Evolutionary conservation across 1,140 invertebrate species (phyloP).

Genomic region (Oppia nitens): DNA sequence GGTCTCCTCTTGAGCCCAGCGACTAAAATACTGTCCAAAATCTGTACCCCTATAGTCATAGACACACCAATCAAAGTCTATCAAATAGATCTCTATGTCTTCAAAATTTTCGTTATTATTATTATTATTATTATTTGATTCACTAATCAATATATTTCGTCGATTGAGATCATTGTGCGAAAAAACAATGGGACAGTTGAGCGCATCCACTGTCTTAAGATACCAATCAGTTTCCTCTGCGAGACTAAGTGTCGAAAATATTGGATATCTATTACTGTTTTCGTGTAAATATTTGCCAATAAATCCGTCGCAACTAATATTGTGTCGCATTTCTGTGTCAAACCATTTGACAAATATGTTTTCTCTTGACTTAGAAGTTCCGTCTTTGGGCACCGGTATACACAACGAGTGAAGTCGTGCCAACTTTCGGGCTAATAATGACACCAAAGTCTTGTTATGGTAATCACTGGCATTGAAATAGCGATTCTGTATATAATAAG

Average conservation of each 20-base stretch:
- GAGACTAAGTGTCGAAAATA: too few relatives aligned
- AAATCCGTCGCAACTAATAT: too few relatives aligned
- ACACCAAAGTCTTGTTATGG: not conserved
- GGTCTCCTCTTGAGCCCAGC: conserved; percentile 2
- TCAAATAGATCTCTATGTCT: conserved; percentile 32
- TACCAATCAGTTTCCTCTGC: too few relatives aligned
- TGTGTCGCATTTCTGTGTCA: too few relatives aligned
- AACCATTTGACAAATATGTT: too few relatives aligned
- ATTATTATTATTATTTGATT: not conserved
- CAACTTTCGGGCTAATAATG: not conserved
- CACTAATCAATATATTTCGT: not conserved
- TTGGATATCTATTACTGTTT: too few relatives aligned
- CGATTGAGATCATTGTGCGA: conserved; percentile 7
- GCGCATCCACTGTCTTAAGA: too few relatives aligned
- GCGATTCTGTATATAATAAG: not conserved
- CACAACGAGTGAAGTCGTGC: conserved; percentile 2
- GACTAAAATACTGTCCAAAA: conserved; percentile 35
- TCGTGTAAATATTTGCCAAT: too few relatives aligned
- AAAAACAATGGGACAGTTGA: conserved; percentile 1
- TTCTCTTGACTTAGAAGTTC: too few relatives aligned
- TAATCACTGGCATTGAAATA: conserved; percentile 1
- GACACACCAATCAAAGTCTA: conserved; percentile 61
- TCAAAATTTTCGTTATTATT: too few relatives aligned
- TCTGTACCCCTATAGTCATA: conserved; percentile 56
- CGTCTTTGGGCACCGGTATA: not conserved